Evolutionary conservation across 2,888 invertebrate species (phyloP), one percentile per base, ranked within the genome.

Genomic region (Agrotis puta): DNA sequence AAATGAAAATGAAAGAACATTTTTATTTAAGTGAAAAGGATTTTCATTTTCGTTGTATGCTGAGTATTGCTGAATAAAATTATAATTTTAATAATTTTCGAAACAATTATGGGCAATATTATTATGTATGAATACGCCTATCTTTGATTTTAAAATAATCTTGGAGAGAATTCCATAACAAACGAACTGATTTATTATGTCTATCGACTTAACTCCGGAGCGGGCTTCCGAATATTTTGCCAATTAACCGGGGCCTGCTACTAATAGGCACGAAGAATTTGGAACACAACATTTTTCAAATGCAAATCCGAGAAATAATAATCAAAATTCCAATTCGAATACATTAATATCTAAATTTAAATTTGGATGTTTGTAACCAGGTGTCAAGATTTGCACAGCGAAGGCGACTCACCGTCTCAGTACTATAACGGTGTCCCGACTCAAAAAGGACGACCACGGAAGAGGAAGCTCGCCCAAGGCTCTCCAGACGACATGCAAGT

Each of bases 401-500:
- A 97, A 79, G 96, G 97, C 56, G 97, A 97, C 83, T 97, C 97
- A 6, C 97, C 97, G 3, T 78, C 82, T 48, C 96, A 96, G 74
- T 98, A 97, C 89, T 98, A 97, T 91, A 96, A 96, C 22, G 97
- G 96, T 9, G 96, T 96, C 2, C 95, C 97, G 3, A 97, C 97
- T 63, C 97, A 97, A 79, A 98, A 98, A 93, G 98, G 98, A 1
- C 95, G 98, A 33, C 98, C 98, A 0, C 95, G 98, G 85, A 98
- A 98, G 92, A 95, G 98, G 89, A 98, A 98, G 91, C 90, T 97
- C n/a, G 91, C 94, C 14, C 96, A 96, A 74, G 95, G 95, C 0
- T 95, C 96, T 9, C 96, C 95, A 13, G 97, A 97, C 61, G 97
- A 97, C 76, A 93, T 97, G 86, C 97, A 97, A 71, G 97, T 97